Evolutionary conservation across 2,888 invertebrate species (phyloP).

Genomic region (Eristalis tenax): DNA sequence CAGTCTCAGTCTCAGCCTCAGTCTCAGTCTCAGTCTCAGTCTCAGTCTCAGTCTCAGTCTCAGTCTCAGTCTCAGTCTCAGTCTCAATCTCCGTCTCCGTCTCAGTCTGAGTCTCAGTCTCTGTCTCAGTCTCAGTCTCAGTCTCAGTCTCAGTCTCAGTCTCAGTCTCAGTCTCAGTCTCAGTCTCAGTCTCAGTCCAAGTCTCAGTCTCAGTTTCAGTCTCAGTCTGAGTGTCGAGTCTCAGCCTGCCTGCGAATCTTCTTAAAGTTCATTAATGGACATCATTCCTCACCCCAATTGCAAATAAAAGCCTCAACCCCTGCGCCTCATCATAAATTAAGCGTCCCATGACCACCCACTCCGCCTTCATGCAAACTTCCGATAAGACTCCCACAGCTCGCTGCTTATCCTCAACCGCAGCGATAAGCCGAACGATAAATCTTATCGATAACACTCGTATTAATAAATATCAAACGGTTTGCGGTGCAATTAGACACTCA

Average conservation of each 20-base stretch:
- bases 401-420: slow-evolving; percentile 33
- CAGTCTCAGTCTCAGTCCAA: not conserved
- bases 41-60: not conserved
- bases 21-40: not conserved
- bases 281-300: not conserved
- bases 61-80: not conserved
- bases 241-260: not conserved
- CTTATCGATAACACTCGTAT: slow-evolving; percentile 45
- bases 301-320: not conserved
- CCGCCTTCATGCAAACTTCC: not conserved
- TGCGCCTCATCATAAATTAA: not conserved
- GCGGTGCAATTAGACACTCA: slow-evolving; percentile 57
- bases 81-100: not conserved
- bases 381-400: slow-evolving; percentile 9
- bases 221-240: not conserved
- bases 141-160: not conserved
- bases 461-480: slow-evolving; percentile 55
- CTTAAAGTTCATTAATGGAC: not conserved
- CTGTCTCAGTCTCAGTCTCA: not conserved
- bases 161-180: not conserved
- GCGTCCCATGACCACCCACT: not conserved
- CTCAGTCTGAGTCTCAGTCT: not conserved
- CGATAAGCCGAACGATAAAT: slow-evolving; percentile 34
- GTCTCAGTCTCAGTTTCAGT: not conserved
- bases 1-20: not conserved